Evolutionary conservation across 2,888 invertebrate species (phyloP), one percentile per base, ranked within the genome.

Genomic region (Erynnis tages): DNA sequence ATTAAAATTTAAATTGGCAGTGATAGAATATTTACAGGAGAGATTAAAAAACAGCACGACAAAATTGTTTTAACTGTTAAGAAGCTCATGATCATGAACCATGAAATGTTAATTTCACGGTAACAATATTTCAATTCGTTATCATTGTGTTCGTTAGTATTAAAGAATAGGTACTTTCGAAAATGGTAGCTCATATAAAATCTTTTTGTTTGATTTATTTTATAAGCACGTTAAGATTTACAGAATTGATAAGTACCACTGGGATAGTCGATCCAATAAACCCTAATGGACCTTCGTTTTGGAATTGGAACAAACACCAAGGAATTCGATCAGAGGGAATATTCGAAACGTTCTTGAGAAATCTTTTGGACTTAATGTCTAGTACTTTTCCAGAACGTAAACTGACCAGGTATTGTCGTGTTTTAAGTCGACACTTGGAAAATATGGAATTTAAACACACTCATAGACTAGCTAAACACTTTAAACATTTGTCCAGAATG

Each of bases 331-430:
- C 59, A 0, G 57, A 69, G 30, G 73, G 68, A 3, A 71, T 78
- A 27, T 86, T 85, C 43, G 71, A 65, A 53, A 63, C 37, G 7
- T 83, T 86, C 60, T n/a, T 85, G 17, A 63, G 57, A 21, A 61
- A 62, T 4, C 60, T 73, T 5, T 52, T 84, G 1, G 62, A 71
- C 25, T 29, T 75, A 7, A 30, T 84, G 21, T 61, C 69, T 2
- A 64, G 54, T 1, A 53, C 47, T 2, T 73, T 74, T 44, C 64
- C 71, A 2, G 68, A 61, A 21, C 65, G 57, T 52, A 69, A 64
- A 21, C 35, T 83, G 1, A 48, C 48, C 10, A 68, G 54, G 38
- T 79, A 76, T 54, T 70, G 69, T 17, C 61, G 57, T 47, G 53
- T 67, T 7, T 55, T 85, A 30, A 53, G 53, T n/a, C 55, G 52